Evolutionary conservation across 2,797 vertebrate species (phyloP).

Genomic region (Pitangus sulphuratus): DNA sequence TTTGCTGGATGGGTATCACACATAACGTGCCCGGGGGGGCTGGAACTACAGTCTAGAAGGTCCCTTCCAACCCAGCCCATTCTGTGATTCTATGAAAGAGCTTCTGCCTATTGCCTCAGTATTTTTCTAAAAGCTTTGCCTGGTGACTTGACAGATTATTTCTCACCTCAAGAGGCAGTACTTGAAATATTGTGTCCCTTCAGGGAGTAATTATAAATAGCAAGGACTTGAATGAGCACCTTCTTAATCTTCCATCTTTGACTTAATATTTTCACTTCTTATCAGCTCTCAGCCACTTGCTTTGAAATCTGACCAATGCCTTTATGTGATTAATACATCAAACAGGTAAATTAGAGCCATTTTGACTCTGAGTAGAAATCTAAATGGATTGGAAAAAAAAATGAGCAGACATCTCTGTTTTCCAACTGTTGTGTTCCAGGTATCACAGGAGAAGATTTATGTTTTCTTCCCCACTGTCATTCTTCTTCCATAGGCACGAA

Average conservation of each 20-base stretch:
- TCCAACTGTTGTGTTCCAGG: not conserved
- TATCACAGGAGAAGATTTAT: not conserved
- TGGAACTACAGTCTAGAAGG: not conserved
- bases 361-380: slow-evolving; percentile 40
- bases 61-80: not conserved
- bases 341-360: slow-evolving; percentile 64
- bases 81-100: not conserved
- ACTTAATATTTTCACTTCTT: slow-evolving; percentile 65
- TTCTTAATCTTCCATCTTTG: slow-evolving; percentile 72
- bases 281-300: slow-evolving; percentile 55
- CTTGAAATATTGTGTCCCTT: slow-evolving; percentile 72
- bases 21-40: accelerated
- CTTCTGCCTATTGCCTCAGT: not conserved
- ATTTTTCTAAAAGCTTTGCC: slow-evolving; percentile 41
- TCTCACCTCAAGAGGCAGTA: slow-evolving; percentile 63
- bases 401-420: slow-evolving; percentile 31
- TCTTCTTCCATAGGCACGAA: not conserved
- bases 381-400: slow-evolving; percentile 10
- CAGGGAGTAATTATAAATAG: slow-evolving; percentile 69
- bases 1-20: not conserved
- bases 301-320: slow-evolving; percentile 67
- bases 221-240: slow-evolving; percentile 58
- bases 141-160: slow-evolving; percentile 64
- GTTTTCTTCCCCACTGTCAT: not conserved
- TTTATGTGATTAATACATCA: slow-evolving; percentile 67